Base-by-base conservation (phyloP, 2,797 vertebrate genomes). In the Triplophysa yarkandensis region DNA sequence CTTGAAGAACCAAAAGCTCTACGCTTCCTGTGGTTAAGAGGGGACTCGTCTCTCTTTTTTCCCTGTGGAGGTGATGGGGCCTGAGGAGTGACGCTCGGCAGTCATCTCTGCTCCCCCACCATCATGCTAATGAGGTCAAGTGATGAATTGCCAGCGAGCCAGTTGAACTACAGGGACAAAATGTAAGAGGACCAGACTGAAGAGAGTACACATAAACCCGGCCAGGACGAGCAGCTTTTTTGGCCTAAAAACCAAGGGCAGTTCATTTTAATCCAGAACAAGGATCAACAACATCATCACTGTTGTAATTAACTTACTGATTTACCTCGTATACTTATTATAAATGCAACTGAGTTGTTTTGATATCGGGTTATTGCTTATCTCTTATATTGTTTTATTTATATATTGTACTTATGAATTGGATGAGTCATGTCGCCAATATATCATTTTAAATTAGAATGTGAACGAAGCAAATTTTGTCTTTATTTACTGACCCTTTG, bases 121-220 rank as follows among this genome's bases (percentile, higher is more conserved):
- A 84, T 79, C 85, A 80, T 78, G 82, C 82, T 88, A 90, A 91
- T 91, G 87, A 91, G 89, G 87, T 90, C 87, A 88, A 89, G 87
- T 85, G 80, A 86, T 34, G 17, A 87, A 89, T 88, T 83, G 85
- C 83, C 88, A n/a, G n/a, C n/a, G 83, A 86, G 84, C 85, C 85
- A 74, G 81, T 88, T 89, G 85, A 86, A 86, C 85, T 66, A 68
- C 57, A 74, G 77, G 80, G 79, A 63, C 61, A 61, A 75, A 70
- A 82, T 54, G 55, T 58, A 78, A 70, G 80, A 76, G 43, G 80
- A 83, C 74, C 82, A 87, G 83, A 87, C 79, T 86, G 84, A 71
- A 63, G 68, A 80, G 67, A 74, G 69, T 67, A 70, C 58, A 58
- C 66, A 76, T 68, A 80, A 60, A 76, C 83, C 78, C 79, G 87